Evolutionary conservation across 2,113 vertebrate genomes (phyloP).

Genomic region (Oceanodroma tethys): DNA sequence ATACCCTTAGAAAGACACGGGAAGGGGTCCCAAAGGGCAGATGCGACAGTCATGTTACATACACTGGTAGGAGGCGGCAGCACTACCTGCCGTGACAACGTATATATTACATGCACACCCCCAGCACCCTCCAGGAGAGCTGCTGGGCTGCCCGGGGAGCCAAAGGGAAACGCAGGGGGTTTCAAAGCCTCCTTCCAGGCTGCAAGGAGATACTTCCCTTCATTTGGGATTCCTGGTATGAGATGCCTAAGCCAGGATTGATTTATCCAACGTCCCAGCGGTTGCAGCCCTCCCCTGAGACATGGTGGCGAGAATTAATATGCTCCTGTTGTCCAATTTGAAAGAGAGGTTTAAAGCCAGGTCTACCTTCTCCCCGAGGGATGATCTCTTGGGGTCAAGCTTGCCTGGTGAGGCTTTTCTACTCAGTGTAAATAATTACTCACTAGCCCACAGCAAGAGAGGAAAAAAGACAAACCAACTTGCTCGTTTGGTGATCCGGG

Average conservation of each 20-base stretch:
- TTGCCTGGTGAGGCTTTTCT: background rate
- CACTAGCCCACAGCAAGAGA: background rate
- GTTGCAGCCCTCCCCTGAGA: background rate
- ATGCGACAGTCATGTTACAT: rapidly evolving
- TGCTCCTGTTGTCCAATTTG: background rate
- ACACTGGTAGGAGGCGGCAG: background rate
- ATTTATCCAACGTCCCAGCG: background rate
- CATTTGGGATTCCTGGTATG: background rate
- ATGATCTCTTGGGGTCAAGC: background rate
- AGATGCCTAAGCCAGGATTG: background rate
- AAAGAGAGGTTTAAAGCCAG: background rate
- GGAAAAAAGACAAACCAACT: background rate
- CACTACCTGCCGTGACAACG: background rate
- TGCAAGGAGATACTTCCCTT: background rate
- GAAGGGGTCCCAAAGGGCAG: background rate
- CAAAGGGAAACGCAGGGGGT: background rate
- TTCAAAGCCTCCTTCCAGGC: background rate
- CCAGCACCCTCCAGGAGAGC: background rate
- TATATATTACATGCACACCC: rapidly evolving
- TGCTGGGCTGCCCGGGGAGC: background rate
- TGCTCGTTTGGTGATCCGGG: background rate
- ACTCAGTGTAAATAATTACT: constrained; percentile 20
- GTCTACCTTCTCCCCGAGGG: background rate
- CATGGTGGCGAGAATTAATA: background rate
- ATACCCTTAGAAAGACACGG: background rate